Percentiles rank a stretch among this genome's conserved stretches.
phyloP scores from a whole-genome alignment of 2,113 vertebrate genomes.

The Tachuris rubrigastra region DNA sequence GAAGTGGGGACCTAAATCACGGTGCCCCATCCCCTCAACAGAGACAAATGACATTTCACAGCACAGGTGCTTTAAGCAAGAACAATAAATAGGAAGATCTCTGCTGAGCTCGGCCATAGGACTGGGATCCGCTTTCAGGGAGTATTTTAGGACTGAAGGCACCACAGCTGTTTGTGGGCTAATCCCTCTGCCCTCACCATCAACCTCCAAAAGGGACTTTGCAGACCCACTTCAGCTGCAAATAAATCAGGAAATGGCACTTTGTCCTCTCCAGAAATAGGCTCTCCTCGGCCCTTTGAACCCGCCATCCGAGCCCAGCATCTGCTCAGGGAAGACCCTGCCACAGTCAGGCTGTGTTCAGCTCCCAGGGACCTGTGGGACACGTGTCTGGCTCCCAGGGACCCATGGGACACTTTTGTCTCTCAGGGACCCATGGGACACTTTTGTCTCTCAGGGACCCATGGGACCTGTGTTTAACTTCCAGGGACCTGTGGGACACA shows the following conservation, averaged over 20 bases:
- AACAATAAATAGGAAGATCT: background rate
- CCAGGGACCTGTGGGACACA: background rate
- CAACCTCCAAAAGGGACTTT: background rate
- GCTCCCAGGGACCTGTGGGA: rapidly evolving
- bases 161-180: slow-evolving; percentile 31
- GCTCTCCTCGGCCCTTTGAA: background rate
- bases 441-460: background rate
- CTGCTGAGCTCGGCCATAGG: background rate
- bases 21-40: background rate
- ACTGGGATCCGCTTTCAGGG: slow-evolving; percentile 41
- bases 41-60: background rate
- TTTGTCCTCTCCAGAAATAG: background rate
- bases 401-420: rapidly evolving
- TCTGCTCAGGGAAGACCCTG: background rate
- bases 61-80: background rate
- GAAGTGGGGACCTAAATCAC: background rate
- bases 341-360: background rate
- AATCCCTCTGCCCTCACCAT: slow-evolving; percentile 22
- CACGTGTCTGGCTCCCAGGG: no score
- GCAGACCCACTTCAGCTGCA: background rate
- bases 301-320: rapidly evolving
- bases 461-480: background rate
- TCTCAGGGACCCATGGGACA: background rate
- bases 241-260: background rate
- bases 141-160: slow-evolving; percentile 48